Evolutionary conservation across 2,113 vertebrate genomes (phyloP), one percentile per base, ranked within the genome.

Genomic region (Engystomops pustulosus): DNA sequence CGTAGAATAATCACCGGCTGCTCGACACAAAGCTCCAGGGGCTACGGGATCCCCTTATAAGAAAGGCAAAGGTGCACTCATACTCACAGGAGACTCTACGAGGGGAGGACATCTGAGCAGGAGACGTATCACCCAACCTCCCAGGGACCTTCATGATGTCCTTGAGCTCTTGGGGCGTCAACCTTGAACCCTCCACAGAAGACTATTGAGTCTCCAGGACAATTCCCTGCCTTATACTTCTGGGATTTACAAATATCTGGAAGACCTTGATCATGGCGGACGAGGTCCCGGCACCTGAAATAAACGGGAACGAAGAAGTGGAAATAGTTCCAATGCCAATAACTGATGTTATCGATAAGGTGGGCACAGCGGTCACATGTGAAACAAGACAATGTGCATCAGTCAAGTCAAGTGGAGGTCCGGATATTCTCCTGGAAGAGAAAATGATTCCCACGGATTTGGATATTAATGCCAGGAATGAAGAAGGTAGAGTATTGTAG

Each of bases 21-120:
- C 83, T 91, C 3, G 89, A 89, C 90, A 92, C 93, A 91, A 93
- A 88, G 91, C 88, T 75, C 67, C 86, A 91, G 90, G 88, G 91
- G 77, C 88, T 87, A 84, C 87, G 91, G 89, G 90, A 91, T 90
- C 91, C 17, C 94, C 92, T 90, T 88, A 93, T 93, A 94, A 93
- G 51, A 86, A 86, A 86, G 91, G 89, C 75, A 88, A 87, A 91
- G 90, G 87, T 87, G 89, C 90, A 89, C 91, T 88, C 91, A 91
- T 93, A 88, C 86, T 80, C 89, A 87, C 92, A 68, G 88, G 83
- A 87, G 58, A 79, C 86, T 85, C 87, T 4, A 60, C 49, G 81
- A 75, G 71, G 23, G 77, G 81, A 86, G n/a, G 91, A 80, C 47
- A 44, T 76, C 80, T 27, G 25, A 36, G 68, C 45, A 25, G 85